phyloP scores from a whole-genome alignment of 2,113 vertebrate species.

The Antechinus stuartii region DNA sequence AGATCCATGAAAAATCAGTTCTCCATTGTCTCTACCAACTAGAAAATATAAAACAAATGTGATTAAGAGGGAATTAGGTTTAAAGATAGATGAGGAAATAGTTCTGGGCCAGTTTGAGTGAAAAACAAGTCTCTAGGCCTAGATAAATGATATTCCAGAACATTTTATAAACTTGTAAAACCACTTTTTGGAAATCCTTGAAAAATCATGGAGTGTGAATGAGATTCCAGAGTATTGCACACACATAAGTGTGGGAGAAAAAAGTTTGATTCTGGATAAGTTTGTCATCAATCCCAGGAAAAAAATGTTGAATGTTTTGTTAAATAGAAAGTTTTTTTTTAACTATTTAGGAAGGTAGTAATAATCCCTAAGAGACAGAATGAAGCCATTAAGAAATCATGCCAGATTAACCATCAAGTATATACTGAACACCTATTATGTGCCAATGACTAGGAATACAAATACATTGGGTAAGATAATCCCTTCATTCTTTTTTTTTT shows the following conservation, averaged over 20 bases:
- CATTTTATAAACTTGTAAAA: background rate
- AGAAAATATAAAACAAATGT: slow-evolving; percentile 31
- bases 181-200: slow-evolving; percentile 21
- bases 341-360: background rate
- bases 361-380: slow-evolving; percentile 21
- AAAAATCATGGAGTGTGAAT: background rate
- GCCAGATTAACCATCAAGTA: slow-evolving; percentile 2
- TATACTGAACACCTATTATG: too few relatives aligned
- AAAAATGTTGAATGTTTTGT: slow-evolving; percentile 17
- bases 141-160: background rate
- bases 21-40: slow-evolving; percentile 12
- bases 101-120: slow-evolving; percentile 3
- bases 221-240: background rate
- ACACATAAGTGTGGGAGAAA: background rate
- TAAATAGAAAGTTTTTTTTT: slow-evolving; percentile 16
- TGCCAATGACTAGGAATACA: background rate
- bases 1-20: background rate
- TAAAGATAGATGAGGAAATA: slow-evolving; percentile 16
- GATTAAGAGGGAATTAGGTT: background rate
- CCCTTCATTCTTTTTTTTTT: background rate
- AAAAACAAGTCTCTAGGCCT: background rate
- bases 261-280: slow-evolving; percentile 23
- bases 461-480: background rate
- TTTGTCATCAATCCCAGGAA: slow-evolving; percentile 22
- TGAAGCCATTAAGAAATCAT: slow-evolving; percentile 25